These are phyloP conservation scores for Verasper variegatus DNA, from an alignment of 2,113 vertebrate species.

Conservation along the genomic window DNA sequence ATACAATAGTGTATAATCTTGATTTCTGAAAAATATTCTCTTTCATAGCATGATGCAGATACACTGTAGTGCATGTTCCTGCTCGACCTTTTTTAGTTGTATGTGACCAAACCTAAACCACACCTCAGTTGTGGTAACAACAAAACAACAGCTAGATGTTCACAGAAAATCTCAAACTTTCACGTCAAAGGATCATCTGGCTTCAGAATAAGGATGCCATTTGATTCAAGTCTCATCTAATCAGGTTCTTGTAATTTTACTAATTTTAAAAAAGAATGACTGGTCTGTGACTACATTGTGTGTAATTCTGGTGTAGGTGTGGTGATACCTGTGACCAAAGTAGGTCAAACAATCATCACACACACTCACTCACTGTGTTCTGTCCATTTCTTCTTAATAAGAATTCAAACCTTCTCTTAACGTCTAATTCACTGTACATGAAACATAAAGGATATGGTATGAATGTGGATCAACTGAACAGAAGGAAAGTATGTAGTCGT, in stretches of 20 bases:
- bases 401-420: neutral
- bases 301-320: slow-evolving; percentile 20
- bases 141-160: neutral
- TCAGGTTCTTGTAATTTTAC: neutral
- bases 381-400: neutral
- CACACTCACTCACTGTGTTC: neutral
- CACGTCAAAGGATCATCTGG: neutral
- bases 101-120: neutral
- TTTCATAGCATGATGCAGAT: neutral
- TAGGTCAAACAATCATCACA: neutral
- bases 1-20: neutral
- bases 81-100: too few relatives aligned
- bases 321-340: slow-evolving; percentile 7
- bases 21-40: neutral
- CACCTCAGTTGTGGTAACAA: neutral
- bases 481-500: slow-evolving; percentile 1
- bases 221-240: neutral
- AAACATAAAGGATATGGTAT: neutral
- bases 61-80: neutral
- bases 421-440: neutral
- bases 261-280: neutral
- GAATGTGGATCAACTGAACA: neutral
- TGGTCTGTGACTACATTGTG: slow-evolving; percentile 8
- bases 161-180: neutral
- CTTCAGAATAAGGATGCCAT: neutral